A percentile compares a stretch with the other conserved stretches of the same genome.
phyloP scores from a whole-genome alignment of 2,797 vertebrate genomes.

The Lagodon rhomboides region DNA sequence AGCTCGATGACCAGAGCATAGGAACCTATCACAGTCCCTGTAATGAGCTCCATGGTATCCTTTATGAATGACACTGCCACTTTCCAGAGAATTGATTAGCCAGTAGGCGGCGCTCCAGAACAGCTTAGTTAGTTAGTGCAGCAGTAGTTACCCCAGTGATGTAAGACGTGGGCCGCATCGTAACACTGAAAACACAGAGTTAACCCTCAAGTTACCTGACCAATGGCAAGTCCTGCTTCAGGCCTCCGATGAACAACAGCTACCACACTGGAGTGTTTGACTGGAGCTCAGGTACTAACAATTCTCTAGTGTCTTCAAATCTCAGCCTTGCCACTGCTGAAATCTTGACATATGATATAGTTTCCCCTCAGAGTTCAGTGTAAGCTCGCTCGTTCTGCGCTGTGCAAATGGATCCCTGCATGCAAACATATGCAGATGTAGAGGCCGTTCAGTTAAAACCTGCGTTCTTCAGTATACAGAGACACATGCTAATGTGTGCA shows the following conservation, averaged over 20 bases:
- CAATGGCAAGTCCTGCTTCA: too few species aligned
- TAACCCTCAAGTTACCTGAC: too few species aligned
- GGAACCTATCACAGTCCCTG: too few species aligned
- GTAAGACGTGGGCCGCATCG: too few species aligned
- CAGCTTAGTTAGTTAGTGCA: too few species aligned
- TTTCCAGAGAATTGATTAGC: too few species aligned
- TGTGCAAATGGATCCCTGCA: slow-evolving; percentile 20
- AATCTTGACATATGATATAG: not conserved
- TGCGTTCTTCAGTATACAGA: slow-evolving; percentile 39
- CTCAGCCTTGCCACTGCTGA: not conserved
- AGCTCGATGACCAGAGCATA: too few species aligned
- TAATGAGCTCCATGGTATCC: too few species aligned
- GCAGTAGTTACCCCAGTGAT: too few species aligned
- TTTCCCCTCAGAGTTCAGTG: slow-evolving; percentile 10
- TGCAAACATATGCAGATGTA: slow-evolving; percentile 34
- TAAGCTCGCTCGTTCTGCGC: not conserved
- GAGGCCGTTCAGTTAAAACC: slow-evolving; percentile 15
- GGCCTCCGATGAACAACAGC: not conserved
- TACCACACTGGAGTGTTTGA: not conserved
- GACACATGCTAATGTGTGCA: slow-evolving; percentile 50
- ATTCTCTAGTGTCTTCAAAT: slow-evolving; percentile 1
- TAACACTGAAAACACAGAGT: too few species aligned
- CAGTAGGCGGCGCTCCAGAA: too few species aligned
- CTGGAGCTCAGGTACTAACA: not conserved
- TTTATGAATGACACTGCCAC: too few species aligned